Evolutionary conservation across 2,797 vertebrate species (phyloP).

Genomic region (Martes flavigula): DNA sequence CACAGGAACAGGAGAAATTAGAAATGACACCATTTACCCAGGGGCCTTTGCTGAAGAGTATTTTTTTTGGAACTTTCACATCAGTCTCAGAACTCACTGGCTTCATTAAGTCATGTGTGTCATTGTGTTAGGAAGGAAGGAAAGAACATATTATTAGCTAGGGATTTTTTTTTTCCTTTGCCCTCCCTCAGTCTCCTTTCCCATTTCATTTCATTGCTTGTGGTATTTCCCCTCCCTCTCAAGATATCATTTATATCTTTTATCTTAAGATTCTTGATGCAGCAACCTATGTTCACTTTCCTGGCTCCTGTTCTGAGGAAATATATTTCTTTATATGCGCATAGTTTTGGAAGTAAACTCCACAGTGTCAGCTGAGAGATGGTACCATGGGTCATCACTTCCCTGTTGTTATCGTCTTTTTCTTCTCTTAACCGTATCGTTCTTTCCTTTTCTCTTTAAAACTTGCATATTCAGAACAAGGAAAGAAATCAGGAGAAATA

Average conservation of each 20-base stretch:
- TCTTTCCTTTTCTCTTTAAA: slow-evolving; percentile 71
- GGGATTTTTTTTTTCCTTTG: slow-evolving; percentile 13
- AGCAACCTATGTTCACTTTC: not conserved
- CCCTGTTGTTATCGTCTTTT: slow-evolving; percentile 68
- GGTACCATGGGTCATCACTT: slow-evolving; percentile 63
- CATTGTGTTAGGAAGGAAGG: slow-evolving; percentile 82
- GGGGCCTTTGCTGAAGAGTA: slow-evolving; percentile 90
- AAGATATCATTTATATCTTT: slow-evolving; percentile 57
- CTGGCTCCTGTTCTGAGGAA: not conserved
- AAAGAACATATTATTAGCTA: slow-evolving; percentile 80
- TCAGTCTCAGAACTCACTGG: slow-evolving; percentile 85
- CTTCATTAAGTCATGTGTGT: slow-evolving; percentile 83
- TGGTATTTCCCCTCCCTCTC: slow-evolving; percentile 27
- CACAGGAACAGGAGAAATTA: slow-evolving; percentile 90
- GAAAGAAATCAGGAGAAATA: slow-evolving; percentile 82
- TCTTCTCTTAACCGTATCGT: slow-evolving; percentile 69
- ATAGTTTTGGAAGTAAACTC: not conserved
- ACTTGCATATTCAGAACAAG: slow-evolving; percentile 77
- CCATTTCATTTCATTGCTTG: slow-evolving; percentile 40
- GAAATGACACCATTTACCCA: slow-evolving; percentile 94
- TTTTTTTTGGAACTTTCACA: slow-evolving; percentile 79
- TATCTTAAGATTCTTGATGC: slow-evolving; percentile 24
- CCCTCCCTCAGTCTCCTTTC: slow-evolving; percentile 24
- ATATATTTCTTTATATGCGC: not conserved
- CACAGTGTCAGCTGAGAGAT: not conserved